Conservation (phyloP, 2,888 invertebrate genomes). For the Cantharis lateralis region DNA sequence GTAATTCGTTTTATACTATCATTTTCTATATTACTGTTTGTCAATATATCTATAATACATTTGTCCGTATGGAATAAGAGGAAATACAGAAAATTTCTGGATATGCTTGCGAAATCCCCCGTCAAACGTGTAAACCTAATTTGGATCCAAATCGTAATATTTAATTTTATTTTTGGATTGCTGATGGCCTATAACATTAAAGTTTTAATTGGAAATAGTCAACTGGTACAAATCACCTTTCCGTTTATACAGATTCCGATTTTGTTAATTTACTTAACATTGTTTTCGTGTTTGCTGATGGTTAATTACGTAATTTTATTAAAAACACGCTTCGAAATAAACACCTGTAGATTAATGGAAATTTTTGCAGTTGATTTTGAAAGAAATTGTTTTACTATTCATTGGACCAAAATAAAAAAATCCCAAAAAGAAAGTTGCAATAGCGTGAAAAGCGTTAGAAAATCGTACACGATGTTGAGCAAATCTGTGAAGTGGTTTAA, state of each 20-base stretch:
- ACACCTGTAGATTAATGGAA: neutral
- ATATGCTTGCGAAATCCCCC: neutral
- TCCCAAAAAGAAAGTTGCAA: neutral
- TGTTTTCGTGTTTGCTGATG: neutral
- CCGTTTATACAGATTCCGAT: neutral
- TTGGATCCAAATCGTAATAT: neutral
- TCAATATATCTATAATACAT: neutral
- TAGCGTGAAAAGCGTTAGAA: neutral
- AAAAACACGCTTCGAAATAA: neutral
- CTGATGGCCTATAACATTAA: neutral
- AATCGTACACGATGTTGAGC: neutral
- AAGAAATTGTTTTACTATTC: neutral
- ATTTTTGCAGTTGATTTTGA: neutral
- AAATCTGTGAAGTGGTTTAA: neutral
- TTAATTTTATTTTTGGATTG: neutral
- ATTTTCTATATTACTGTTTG: neutral
- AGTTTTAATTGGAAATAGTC: neutral
- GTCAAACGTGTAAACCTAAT: neutral
- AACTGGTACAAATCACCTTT: neutral
- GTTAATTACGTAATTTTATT: neutral
- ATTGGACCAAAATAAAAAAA: neutral
- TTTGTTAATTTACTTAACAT: neutral
- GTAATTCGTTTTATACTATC: neutral
- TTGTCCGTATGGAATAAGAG: neutral
- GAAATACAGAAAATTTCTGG: neutral